A percentile compares a stretch with the other conserved stretches of the same genome.
These are phyloP conservation scores for Lasiurus cinereus DNA, from an alignment of 2,113 vertebrate genomes.

Conservation along the genomic window DNA sequence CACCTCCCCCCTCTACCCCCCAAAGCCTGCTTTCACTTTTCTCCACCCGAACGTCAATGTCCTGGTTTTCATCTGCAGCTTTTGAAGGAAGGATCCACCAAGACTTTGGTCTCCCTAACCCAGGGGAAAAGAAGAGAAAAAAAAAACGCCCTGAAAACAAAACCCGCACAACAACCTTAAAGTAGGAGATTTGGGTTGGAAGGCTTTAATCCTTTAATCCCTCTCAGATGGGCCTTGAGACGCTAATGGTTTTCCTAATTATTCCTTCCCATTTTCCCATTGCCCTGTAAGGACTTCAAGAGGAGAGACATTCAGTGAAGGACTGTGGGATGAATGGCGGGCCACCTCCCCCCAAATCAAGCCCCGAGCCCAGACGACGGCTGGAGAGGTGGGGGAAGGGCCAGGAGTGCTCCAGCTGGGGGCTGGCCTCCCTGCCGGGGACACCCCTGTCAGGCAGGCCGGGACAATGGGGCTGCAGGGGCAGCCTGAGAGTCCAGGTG, in stretches of 20 bases:
- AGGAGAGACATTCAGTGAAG: slow-evolving; percentile 80
- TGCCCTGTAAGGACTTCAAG: slow-evolving; percentile 84
- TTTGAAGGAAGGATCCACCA: slow-evolving; percentile 49
- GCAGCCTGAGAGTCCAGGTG: slow-evolving; percentile 81
- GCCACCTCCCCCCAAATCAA: slow-evolving; percentile 74
- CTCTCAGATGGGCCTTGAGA: slow-evolving; percentile 89
- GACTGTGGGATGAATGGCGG: slow-evolving; percentile 67
- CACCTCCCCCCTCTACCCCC: too few species aligned
- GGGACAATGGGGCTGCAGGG: slow-evolving; percentile 60
- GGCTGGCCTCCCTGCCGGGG: slow-evolving; percentile 24
- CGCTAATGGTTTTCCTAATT: slow-evolving; percentile 89
- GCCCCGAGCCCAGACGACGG: slow-evolving; percentile 17
- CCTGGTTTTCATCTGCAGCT: slow-evolving; percentile 65
- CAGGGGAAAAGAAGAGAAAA: not conserved
- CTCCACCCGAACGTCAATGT: not conserved
- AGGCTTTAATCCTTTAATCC: slow-evolving; percentile 90
- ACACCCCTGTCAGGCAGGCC: not conserved
- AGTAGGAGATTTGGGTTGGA: slow-evolving; percentile 76
- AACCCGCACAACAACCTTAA: slow-evolving; percentile 78
- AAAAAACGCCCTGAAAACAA: slow-evolving; percentile 64
- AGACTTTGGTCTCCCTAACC: slow-evolving; percentile 36
- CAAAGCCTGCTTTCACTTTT: slow-evolving; percentile 21
- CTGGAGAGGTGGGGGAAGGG: slow-evolving; percentile 79
- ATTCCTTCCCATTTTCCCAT: slow-evolving; percentile 89
- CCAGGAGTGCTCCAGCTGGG: slow-evolving; percentile 71